Evolutionary conservation across 2,113 vertebrate species (phyloP).

Genomic region (Antennarius striatus): DNA sequence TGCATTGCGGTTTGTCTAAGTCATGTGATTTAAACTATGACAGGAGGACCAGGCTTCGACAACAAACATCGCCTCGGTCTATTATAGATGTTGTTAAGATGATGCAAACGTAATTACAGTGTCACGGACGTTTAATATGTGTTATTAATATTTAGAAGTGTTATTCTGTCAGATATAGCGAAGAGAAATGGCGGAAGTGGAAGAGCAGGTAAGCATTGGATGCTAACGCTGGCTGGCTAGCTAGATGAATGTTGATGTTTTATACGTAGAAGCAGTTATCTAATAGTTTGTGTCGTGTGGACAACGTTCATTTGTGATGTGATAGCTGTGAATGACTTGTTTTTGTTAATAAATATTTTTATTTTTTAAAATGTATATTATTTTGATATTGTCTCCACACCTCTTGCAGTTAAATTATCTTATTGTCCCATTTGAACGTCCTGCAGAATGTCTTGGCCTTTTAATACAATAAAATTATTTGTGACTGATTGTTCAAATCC

Average conservation of each 20-base stretch:
- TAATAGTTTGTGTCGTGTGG: neutral
- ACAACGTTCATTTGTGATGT: neutral
- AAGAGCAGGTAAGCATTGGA: conserved; percentile 81
- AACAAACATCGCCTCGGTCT: conserved; percentile 34
- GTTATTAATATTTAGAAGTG: neutral
- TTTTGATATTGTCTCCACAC: too few relatives aligned
- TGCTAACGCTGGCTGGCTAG: conserved; percentile 57
- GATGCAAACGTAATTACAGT: neutral
- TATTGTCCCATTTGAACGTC: neutral
- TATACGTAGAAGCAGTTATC: neutral
- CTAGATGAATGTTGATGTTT: conserved; percentile 7
- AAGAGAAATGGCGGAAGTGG: conserved; percentile 86
- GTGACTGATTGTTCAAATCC: neutral
- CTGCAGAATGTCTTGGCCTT: neutral
- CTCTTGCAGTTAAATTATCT: neutral
- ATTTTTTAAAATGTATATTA: neutral
- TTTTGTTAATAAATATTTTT: neutral
- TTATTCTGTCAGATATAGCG: neutral
- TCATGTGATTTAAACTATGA: conserved; percentile 80
- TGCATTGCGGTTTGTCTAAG: conserved; percentile 32
- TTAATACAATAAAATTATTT: neutral
- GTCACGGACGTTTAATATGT: neutral
- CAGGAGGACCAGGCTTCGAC: conserved; percentile 27
- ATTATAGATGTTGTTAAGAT: neutral
- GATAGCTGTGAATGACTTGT: neutral